These are phyloP conservation scores for Eupithecia inturbata DNA, from an alignment of 2,888 invertebrate species.

Conservation along the genomic window DNA sequence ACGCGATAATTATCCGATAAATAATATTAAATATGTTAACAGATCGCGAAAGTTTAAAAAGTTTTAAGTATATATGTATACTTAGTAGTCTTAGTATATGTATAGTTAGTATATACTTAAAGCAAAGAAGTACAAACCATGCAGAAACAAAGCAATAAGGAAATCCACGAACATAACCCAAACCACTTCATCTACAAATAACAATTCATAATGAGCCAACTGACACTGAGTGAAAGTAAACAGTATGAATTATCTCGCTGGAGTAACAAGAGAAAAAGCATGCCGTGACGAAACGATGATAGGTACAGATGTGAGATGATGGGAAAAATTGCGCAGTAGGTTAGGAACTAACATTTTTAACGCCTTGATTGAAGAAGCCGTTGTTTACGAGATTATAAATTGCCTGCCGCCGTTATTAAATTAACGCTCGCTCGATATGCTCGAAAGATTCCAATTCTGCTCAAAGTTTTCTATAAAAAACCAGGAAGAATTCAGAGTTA, in stretches of 20 bases:
- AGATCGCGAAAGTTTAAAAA: too few species aligned
- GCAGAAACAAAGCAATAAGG: constrained; percentile 21
- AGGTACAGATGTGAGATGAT: constrained; percentile 35
- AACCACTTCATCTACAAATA: constrained; percentile 11
- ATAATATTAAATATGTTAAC: too few species aligned
- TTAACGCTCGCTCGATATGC: neutral
- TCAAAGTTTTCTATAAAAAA: neutral
- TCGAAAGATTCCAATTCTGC: neutral
- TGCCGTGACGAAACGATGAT: constrained; percentile 44
- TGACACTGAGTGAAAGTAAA: constrained; percentile 43
- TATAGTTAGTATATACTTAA: too few species aligned
- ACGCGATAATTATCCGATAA: too few species aligned
- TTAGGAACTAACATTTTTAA: constrained; percentile 16
- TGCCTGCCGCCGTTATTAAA: neutral
- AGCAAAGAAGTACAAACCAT: constrained; percentile 11
- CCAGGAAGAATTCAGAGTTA: neutral
- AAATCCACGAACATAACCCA: neutral
- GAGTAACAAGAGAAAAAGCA: constrained; percentile 48
- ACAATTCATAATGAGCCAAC: constrained; percentile 30
- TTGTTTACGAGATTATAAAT: constrained; percentile 3
- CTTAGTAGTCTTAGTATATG: too few species aligned
- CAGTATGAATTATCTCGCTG: constrained; percentile 43
- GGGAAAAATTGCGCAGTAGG: constrained; percentile 28
- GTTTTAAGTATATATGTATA: too few species aligned
- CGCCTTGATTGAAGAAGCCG: neutral